Evolutionary conservation across 1,140 invertebrate genomes (phyloP).

Genomic region (Rhizoglyphus robini): DNA sequence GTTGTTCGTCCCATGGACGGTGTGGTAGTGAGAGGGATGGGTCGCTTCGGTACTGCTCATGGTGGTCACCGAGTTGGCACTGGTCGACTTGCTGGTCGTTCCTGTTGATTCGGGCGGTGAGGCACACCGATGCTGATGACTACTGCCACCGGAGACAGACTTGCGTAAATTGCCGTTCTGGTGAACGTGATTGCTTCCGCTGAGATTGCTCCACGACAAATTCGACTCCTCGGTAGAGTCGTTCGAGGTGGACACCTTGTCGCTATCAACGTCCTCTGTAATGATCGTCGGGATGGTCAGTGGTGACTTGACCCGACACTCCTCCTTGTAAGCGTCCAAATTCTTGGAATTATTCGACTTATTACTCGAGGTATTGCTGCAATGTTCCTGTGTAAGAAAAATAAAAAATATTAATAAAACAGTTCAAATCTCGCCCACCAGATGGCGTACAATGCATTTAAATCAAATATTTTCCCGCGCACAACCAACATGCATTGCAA

Average conservation of each 20-base stretch:
- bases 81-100: not conserved
- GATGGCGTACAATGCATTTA: not conserved
- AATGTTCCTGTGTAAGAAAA: not conserved
- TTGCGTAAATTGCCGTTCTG: too few relatives aligned
- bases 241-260: not conserved
- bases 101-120: not conserved
- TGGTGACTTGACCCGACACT: not conserved
- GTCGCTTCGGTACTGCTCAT: not conserved
- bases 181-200: not conserved
- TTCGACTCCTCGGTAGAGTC: not conserved
- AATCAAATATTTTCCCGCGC: too few relatives aligned
- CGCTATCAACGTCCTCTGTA: not conserved
- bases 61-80: not conserved
- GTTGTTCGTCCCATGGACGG: conserved; percentile 8
- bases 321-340: not conserved
- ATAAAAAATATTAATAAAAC: not conserved
- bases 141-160: not conserved
- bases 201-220: not conserved
- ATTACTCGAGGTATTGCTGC: not conserved
- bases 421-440: not conserved
- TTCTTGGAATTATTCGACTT: not conserved
- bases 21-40: not conserved
- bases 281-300: not conserved
- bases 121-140: not conserved
- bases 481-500: too few relatives aligned